These are phyloP conservation scores for Epinephelus moara DNA, from an alignment of 2,113 vertebrate genomes.

Conservation along the genomic window DNA sequence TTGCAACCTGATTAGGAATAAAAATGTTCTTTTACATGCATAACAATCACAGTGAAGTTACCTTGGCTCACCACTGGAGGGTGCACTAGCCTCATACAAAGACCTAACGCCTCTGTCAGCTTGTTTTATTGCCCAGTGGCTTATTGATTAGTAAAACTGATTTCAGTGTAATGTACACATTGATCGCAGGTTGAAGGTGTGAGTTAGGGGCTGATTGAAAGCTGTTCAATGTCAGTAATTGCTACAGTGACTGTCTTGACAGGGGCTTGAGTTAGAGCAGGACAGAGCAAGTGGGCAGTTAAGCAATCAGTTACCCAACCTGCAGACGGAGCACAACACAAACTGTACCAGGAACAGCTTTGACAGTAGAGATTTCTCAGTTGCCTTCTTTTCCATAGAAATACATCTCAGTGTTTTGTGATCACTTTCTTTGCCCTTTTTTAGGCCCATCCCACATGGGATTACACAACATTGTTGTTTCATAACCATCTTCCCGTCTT, in stretches of 20 bases:
- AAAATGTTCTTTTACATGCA: not conserved
- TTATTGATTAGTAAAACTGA: conserved; percentile 53
- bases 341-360: not conserved
- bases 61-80: conserved; percentile 40
- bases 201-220: conserved; percentile 48
- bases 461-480: too few species aligned
- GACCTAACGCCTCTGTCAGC: not conserved
- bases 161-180: conserved; percentile 43
- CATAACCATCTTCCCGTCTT: too few species aligned
- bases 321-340: not conserved
- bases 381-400: not conserved
- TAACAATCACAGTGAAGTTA: not conserved
- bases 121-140: conserved; percentile 7
- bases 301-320: conserved; percentile 3
- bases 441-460: too few species aligned
- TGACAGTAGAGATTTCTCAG: not conserved
- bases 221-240: conserved; percentile 51
- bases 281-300: not conserved
- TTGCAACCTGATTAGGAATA: not conserved
- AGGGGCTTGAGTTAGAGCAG: conserved; percentile 27
- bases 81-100: conserved; percentile 19
- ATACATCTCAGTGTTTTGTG: not conserved
- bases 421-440: not conserved
- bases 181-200: conserved; percentile 18
- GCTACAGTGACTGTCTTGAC: conserved; percentile 32